These are phyloP conservation scores for Sebastes wilsoni DNA, from an alignment of 2,797 vertebrate species.

Conservation along the genomic window DNA sequence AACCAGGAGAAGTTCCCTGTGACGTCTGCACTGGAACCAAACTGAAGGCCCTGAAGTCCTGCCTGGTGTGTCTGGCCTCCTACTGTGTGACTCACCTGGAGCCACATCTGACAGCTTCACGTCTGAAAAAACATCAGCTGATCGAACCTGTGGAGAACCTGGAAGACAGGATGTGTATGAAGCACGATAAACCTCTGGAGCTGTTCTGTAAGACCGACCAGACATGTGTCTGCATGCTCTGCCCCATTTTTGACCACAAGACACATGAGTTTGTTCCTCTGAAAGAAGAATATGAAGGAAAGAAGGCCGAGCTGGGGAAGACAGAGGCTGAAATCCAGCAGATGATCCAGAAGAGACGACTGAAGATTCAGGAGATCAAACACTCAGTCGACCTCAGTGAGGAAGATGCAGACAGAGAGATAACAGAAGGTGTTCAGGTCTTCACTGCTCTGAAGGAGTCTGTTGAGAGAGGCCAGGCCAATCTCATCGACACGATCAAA, in stretches of 20 bases:
- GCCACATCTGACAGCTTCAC: neutral
- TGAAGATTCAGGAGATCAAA: neutral
- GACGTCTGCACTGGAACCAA: conserved; percentile 10
- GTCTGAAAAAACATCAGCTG: conserved; percentile 5
- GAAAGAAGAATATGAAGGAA: neutral
- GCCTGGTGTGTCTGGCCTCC: conserved; percentile 17
- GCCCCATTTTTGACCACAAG: neutral
- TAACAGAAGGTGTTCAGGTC: neutral
- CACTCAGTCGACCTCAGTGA: neutral
- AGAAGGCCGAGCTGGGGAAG: neutral
- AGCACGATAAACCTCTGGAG: conserved; percentile 22
- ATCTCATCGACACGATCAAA: neutral
- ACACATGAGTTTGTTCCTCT: neutral
- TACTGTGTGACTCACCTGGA: conserved; percentile 23
- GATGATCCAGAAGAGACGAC: neutral
- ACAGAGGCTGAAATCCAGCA: neutral
- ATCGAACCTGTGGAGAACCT: conserved; percentile 4
- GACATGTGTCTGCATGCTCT: neutral
- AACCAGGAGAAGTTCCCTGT: conserved; percentile 10
- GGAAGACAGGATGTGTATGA: neutral
- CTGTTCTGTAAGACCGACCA: conserved; percentile 19
- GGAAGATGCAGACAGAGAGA: neutral
- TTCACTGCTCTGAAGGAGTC: neutral
- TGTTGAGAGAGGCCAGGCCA: neutral
- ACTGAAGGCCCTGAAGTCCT: conserved; percentile 26